Base-by-base conservation (phyloP, 2,888 invertebrate genomes). In the Cyclophora punctaria region DNA sequence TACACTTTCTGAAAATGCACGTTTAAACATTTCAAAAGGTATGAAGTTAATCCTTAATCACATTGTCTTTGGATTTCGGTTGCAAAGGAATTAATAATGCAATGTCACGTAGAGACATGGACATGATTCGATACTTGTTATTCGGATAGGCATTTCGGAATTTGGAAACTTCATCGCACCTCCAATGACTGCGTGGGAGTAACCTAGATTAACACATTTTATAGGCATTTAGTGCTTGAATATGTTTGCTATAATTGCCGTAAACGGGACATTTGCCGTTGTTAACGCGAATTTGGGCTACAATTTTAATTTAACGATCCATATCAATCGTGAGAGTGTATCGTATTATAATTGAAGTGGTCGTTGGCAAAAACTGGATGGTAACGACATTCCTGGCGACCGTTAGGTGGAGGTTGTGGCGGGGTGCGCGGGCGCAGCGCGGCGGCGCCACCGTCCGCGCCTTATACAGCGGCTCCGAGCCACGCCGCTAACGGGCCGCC, bases 331-430 rank as follows among this genome's bases (percentile, higher is more conserved):
- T 69, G 65, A 73, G 69, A 74, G 68, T 69, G 62, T 64, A 73
- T 66, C 51, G 71, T 71, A 69, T 70, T 71, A 71, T 76, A 73
- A 77, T 78, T 75, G 70, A 74, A 73, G 73, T 75, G 61, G 65
- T 66, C 60, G 66, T 67, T 74, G 58, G 71, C 76, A 78, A 82
- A 82, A 81, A 80, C 76, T 77, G 70, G 81, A 76, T 68, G 67
- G 69, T 75, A 75, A 75, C 81, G 72, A 77, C 83, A 84, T 84
- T 84, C 83, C 80, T 78, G 75, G 67, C 66, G 71, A 82, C 83
- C 83, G 83, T 84, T 85, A 83, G 72, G 69, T 78, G 75, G 80
- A 77, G 73, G 73, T 73, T 71, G 66, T 20, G 2, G 64, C 64
- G 62, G 62, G 56, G 46, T 49, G 46, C 50, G 44, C 62, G 67